Conservation (phyloP, 1,140 invertebrate species). For the Ceratina australensis region DNA sequence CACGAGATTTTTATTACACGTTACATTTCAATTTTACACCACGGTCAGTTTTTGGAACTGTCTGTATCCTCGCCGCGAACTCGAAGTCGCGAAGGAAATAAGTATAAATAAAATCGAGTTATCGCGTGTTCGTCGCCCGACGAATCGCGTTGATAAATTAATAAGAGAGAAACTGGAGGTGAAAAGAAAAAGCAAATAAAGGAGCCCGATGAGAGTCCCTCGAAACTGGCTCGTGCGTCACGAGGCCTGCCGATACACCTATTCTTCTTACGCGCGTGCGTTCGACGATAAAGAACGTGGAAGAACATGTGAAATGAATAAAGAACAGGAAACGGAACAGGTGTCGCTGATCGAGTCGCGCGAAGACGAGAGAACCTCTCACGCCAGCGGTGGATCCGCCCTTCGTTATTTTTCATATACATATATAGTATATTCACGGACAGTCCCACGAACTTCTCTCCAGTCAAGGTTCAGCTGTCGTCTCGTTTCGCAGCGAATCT, state of each 20-base stretch:
- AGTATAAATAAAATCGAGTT: too few relatives aligned
- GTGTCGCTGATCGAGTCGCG: background rate
- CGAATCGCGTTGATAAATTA: too few relatives aligned
- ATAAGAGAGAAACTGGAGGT: background rate
- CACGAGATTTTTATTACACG: background rate
- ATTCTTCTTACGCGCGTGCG: background rate
- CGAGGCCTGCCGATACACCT: background rate
- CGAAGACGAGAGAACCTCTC: background rate
- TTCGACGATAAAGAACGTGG: background rate
- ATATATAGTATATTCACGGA: background rate
- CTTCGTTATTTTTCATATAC: background rate
- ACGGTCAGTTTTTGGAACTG: constrained; percentile 41
- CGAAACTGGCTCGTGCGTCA: background rate
- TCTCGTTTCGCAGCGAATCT: background rate
- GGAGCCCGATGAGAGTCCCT: constrained; percentile 1
- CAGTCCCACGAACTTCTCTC: constrained; percentile 1
- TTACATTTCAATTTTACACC: too few relatives aligned
- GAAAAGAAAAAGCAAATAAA: background rate
- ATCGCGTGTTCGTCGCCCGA: too few relatives aligned
- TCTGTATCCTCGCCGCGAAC: constrained; percentile 1
- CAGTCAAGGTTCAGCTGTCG: background rate
- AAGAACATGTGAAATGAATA: background rate
- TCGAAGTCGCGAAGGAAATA: too few relatives aligned
- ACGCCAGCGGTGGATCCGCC: background rate
- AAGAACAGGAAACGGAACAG: background rate